Conservation (phyloP, 1,140 invertebrate genomes). For the Lordiphosa collinella region DNA sequence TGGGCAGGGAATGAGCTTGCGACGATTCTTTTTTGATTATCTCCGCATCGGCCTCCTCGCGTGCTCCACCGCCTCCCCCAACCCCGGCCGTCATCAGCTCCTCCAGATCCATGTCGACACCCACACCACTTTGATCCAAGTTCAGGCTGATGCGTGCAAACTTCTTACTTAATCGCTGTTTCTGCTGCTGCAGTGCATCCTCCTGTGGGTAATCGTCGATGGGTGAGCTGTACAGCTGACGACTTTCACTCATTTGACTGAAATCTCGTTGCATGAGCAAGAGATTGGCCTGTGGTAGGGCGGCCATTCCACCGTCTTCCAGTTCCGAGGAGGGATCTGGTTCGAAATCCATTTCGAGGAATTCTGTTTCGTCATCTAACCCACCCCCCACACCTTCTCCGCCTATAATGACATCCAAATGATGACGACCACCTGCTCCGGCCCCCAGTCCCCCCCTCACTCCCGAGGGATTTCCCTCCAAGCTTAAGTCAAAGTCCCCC, state of each 20-base stretch:
- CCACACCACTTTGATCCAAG: conserved; percentile 54
- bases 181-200: conserved; percentile 52
- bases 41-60: conserved; percentile 4
- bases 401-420: conserved; percentile 35
- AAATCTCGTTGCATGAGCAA: conserved; percentile 68
- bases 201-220: conserved; percentile 64
- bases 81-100: conserved; percentile 19
- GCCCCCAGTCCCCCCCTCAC: conserved; percentile 1
- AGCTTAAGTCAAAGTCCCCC: conserved; percentile 54
- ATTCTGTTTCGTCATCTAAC: conserved; percentile 72
- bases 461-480: conserved; percentile 15
- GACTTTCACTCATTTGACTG: conserved; percentile 52
- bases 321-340: conserved; percentile 71
- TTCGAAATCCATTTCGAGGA: conserved; percentile 78
- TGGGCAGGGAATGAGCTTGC: conserved; percentile 62
- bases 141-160: conserved; percentile 69
- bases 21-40: conserved; percentile 1
- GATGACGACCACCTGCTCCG: conserved; percentile 30
- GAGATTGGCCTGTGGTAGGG: conserved; percentile 43
- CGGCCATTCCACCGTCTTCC: conserved; percentile 31
- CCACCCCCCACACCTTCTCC: conserved; percentile 11
- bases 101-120: conserved; percentile 30
- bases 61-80: conserved; percentile 1
- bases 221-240: conserved; percentile 66
- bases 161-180: conserved; percentile 56